Base-by-base conservation (phyloP, 2,113 vertebrate species). In the Melanocharis versteri region DNA sequence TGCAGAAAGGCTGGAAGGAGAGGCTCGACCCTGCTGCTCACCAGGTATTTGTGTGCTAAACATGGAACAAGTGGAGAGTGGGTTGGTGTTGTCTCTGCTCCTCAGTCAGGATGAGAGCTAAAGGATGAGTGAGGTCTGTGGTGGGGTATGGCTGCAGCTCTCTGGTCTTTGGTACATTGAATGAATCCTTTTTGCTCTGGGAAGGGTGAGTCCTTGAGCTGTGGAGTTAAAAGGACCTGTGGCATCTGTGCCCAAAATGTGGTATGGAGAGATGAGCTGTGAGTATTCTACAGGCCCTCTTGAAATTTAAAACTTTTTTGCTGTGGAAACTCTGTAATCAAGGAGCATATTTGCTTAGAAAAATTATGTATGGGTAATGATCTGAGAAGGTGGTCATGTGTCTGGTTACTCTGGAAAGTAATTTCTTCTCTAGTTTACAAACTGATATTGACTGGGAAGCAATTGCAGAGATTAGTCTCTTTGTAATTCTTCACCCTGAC, bases 1-100 rank as follows among this genome's bases (percentile, higher is more conserved):
- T 79, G 75, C 8, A 73, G 53, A 21, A 61, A 72, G 15, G 11
- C 27, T 76, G 2, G 6, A 30, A 19, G 11, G 11, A 35, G 13
- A 13, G 1, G 5, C 0, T 7, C 0, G 2, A 4, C 1, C 26
- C 3, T 75, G 22, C 54, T 78, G 9, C 5, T 77, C 0, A 4
- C 6, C 22, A 61, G 50, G 77, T 91, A 75, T 40, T 56, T 61
- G 7, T 12, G 17, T 24, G 13, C 17, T 44, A 2, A 68, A 39
- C 7, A 4, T 33, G 7, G 28, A 47, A 42, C 23, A 22, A 58
- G 15, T 0, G 6, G 30, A 22, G 18, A 15, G 12, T 2, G 4
- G 5, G 2, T 8, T 87, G 54, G 16, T 5, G 1, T 7, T 2
- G 11, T 12, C 2, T 56, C 3, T 23, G 21, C 4, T 71, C 1